Evolutionary conservation across 2,888 invertebrate genomes (phyloP), one percentile per base, ranked within the genome.

Genomic region (Eremobia ochroleuca): DNA sequence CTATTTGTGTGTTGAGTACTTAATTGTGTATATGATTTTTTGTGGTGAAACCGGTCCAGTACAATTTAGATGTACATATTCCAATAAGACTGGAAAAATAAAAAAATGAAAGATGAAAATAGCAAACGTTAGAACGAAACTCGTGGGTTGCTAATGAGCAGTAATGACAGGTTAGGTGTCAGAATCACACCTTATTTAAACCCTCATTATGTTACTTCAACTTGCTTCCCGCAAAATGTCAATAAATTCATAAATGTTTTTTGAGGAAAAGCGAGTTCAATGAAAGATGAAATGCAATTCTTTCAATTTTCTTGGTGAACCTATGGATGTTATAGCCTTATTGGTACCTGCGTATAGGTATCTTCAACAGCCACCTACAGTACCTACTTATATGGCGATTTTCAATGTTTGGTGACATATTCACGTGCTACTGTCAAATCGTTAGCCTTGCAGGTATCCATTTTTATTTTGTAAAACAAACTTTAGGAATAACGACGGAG

Each of bases 351-450:
- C 15, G 21, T 40, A n/a, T 21, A 43, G 3, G 15, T 49, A 31
- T 28, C 8, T 21, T 31, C 13, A n/a, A 59, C 18, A 68, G 11
- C 18, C 62, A 46, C 64, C 28, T 40, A 46, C 64, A 68, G 70
- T 64, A 68, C 67, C 81, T 79, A 74, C 77, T 65, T 73, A 82
- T 72, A 82, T 28, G 76, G 55, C n/a, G 59, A 81, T 73, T 85
- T 80, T 86, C 82, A 91, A 92, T 92, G 88, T 93, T 93, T 92
- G 90, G 72, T 79, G 82, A 83, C 75, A 88, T 86, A 89, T 92
- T 93, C 89, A 90, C 93, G 79, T 78, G 88, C 87, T 90, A 87
- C 90, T 81, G 93, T 92, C 90, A 92, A 90, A 90, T 90, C 77
- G 78, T 83, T 64, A 62, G 43, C 49, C 18, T 59, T 46, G 37